These are phyloP conservation scores for Drosophila insularis DNA, from an alignment of 1,140 invertebrate species.

Conservation along the genomic window DNA sequence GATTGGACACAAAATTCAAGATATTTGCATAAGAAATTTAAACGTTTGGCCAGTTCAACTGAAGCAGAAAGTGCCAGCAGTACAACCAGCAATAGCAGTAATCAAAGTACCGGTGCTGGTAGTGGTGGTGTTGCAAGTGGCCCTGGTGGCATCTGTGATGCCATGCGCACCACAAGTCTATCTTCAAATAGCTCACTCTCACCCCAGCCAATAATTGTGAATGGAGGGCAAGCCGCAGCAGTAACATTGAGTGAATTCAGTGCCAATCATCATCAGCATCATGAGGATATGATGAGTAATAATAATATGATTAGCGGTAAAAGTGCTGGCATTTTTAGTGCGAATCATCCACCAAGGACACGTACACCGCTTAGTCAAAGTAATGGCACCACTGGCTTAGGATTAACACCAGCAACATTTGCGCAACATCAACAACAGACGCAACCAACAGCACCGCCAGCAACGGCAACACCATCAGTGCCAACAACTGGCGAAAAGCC, in stretches of 20 bases:
- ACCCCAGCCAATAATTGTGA: constrained; percentile 50
- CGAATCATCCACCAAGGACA: constrained; percentile 39
- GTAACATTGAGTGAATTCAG: constrained; percentile 51
- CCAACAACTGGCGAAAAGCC: constrained; percentile 41
- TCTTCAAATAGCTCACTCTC: constrained; percentile 70
- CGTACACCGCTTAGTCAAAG: constrained; percentile 57
- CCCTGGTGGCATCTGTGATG: background rate
- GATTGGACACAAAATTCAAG: constrained; percentile 85
- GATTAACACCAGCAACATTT: constrained; percentile 59
- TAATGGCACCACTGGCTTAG: constrained; percentile 50
- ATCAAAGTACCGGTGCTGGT: constrained; percentile 51
- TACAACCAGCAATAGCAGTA: constrained; percentile 62
- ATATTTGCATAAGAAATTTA: constrained; percentile 95
- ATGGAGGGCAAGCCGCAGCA: constrained; percentile 29
- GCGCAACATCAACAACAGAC: constrained; percentile 69
- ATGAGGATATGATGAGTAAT: constrained; percentile 43
- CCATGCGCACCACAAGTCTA: constrained; percentile 80
- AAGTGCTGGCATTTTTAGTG: constrained; percentile 12
- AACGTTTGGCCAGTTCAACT: constrained; percentile 90
- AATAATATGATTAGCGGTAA: constrained; percentile 74
- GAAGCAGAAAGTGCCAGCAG: constrained; percentile 66
- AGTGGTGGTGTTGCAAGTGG: background rate
- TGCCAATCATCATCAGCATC: constrained; percentile 60
- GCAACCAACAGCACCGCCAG: constrained; percentile 52
- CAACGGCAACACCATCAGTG: constrained; percentile 4